Percentiles rank a stretch among this genome's conserved stretches.
These are phyloP conservation scores for Meteorus cinctellus DNA, from an alignment of 2,888 invertebrate species.

Conservation along the genomic window DNA sequence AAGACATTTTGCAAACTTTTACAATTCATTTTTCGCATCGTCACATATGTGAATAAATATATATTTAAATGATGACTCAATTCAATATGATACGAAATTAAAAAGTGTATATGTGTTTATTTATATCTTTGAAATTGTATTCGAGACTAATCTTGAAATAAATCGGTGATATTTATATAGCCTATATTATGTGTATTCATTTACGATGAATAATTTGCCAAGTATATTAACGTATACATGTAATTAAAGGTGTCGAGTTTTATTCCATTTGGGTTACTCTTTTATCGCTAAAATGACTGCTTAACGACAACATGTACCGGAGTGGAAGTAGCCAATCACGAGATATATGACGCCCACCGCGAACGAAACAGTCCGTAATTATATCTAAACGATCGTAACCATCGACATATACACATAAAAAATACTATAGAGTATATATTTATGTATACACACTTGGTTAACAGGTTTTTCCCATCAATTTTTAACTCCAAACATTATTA, in stretches of 20 bases:
- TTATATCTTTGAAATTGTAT: background rate
- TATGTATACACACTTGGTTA: background rate
- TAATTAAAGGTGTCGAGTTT: slow-evolving; percentile 23
- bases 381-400: slow-evolving; percentile 61
- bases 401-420: slow-evolving; percentile 47
- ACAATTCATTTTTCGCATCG: slow-evolving; percentile 57
- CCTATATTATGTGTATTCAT: background rate
- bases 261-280: slow-evolving; percentile 5
- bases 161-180: slow-evolving; percentile 1
- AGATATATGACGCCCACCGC: slow-evolving; percentile 51
- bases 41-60: slow-evolving; percentile 9
- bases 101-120: background rate
- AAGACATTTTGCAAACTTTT: slow-evolving; percentile 66
- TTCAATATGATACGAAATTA: background rate
- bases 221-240: slow-evolving; percentile 18
- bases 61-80: slow-evolving; percentile 8
- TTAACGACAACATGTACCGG: slow-evolving; percentile 35
- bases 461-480: slow-evolving; percentile 17
- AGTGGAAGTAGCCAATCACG: slow-evolving; percentile 62
- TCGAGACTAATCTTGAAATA: background rate
- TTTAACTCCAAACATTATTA: slow-evolving; percentile 15
- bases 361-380: slow-evolving; percentile 58
- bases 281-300: slow-evolving; percentile 18
- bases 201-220: slow-evolving; percentile 18
- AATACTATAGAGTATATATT: background rate